A percentile compares a stretch with the other conserved stretches of the same genome.
Conservation (phyloP, 2,888 invertebrate species). For the Alloscopus bannaensis region DNA sequence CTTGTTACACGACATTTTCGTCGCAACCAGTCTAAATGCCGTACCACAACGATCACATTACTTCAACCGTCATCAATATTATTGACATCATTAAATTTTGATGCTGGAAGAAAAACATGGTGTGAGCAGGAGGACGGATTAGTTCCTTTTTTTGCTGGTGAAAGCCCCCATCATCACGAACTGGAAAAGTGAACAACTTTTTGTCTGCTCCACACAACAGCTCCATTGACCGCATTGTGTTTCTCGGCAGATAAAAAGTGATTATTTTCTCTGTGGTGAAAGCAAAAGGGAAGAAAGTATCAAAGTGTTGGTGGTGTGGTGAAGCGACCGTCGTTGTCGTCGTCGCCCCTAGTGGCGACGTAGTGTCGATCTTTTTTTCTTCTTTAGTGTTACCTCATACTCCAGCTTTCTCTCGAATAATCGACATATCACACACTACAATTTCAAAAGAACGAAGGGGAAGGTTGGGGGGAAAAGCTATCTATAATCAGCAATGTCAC, state of each 20-base stretch:
- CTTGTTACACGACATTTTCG: too few species aligned
- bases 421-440: not conserved
- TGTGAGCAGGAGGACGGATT: conserved; percentile 30
- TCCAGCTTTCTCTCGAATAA: not conserved
- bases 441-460: conserved; percentile 12
- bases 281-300: conserved; percentile 5
- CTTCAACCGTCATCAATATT: conserved; percentile 38
- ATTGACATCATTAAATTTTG: conserved; percentile 44
- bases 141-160: too few species aligned
- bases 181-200: too few species aligned
- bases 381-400: too few species aligned
- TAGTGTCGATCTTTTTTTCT: too few species aligned
- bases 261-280: conserved; percentile 32
- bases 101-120: conserved; percentile 9
- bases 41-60: conserved; percentile 19
- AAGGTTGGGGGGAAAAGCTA: conserved; percentile 44
- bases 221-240: conserved; percentile 1
- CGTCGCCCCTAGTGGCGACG: too few species aligned
- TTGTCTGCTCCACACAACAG: too few species aligned
- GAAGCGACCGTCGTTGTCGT: not conserved
- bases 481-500: conserved; percentile 64
- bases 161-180: too few species aligned
- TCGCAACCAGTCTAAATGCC: too few species aligned
- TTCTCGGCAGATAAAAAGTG: not conserved
- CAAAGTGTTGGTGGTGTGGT: not conserved